Percentiles rank a stretch among this genome's conserved stretches.
phyloP scores from a whole-genome alignment of 2,888 invertebrate genomes.

The Dione vanillae region DNA sequence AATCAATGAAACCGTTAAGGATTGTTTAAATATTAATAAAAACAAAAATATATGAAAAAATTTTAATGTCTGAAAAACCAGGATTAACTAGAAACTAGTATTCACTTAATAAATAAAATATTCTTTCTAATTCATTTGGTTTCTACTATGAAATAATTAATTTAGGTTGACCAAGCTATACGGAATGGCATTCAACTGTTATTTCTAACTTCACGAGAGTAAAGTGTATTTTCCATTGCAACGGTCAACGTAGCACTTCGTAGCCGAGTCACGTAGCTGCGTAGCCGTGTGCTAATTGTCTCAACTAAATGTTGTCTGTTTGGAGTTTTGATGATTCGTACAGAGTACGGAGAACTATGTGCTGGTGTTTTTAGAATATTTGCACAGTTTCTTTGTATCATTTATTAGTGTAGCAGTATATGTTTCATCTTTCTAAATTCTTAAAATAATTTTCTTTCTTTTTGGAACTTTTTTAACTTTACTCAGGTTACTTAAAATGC shows the following conservation, averaged over 20 bases:
- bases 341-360: neutral
- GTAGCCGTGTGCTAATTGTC: conserved; percentile 33
- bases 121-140: neutral
- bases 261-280: conserved; percentile 33
- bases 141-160: conserved; percentile 2
- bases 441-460: too few relatives aligned
- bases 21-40: too few relatives aligned
- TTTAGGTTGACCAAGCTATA: conserved; percentile 4
- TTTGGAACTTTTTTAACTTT: too few relatives aligned
- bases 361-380: neutral
- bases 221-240: conserved; percentile 12
- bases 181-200: neutral
- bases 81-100: neutral
- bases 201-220: neutral
- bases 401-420: too few relatives aligned
- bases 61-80: neutral
- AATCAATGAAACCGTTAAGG: too few relatives aligned
- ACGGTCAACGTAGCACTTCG: conserved; percentile 26
- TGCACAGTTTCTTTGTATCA: too few relatives aligned
- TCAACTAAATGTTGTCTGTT: conserved; percentile 22
- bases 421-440: too few relatives aligned
- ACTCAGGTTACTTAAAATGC: too few relatives aligned
- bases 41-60: too few relatives aligned
- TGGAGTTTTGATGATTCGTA: conserved; percentile 15
- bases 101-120: neutral